Percentiles rank a stretch among this genome's conserved stretches.
phyloP scores from a whole-genome alignment of 2,888 invertebrate species.

The Nomada hirtipes region DNA sequence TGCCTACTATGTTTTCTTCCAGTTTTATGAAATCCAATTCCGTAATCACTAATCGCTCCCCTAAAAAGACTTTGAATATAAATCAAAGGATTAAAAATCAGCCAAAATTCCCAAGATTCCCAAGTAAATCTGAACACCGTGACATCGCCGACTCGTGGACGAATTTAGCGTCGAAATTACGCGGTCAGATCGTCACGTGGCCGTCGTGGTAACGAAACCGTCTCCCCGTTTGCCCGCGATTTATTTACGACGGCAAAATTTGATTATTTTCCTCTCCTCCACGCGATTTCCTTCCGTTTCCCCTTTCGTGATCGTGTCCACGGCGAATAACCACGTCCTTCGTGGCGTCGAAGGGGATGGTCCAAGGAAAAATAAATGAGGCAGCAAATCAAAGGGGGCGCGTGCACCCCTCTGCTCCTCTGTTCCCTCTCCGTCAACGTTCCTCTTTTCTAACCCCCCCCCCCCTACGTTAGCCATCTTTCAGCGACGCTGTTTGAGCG shows the following conservation, averaged over 20 bases:
- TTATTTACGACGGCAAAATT: conserved; percentile 50
- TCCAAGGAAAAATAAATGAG: conserved; percentile 54
- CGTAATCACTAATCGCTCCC: no score
- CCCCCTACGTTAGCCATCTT: conserved; percentile 1
- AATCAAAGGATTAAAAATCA: no score
- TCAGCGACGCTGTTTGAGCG: conserved; percentile 23
- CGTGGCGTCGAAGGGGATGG: conserved; percentile 26
- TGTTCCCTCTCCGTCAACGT: not conserved
- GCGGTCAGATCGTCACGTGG: conserved; percentile 38
- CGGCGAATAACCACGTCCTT: conserved; percentile 1
- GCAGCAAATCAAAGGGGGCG: conserved; percentile 49
- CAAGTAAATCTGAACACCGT: no score
- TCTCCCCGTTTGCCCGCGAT: conserved; percentile 9
- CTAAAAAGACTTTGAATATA: no score
- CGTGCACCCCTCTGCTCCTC: not conserved
- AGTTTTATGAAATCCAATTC: no score
- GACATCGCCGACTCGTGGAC: conserved; percentile 29
- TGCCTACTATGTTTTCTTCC: no score
- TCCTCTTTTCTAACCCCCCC: not conserved
- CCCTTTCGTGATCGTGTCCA: no score
- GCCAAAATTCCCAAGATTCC: no score
- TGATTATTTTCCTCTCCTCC: conserved; percentile 50
- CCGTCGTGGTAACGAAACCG: conserved; percentile 34
- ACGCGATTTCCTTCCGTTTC: conserved; percentile 21
- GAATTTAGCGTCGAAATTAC: conserved; percentile 62